Evolutionary conservation across 1,140 invertebrate species (phyloP), one percentile per base, ranked within the genome.

Genomic region (Popillia japonica): DNA sequence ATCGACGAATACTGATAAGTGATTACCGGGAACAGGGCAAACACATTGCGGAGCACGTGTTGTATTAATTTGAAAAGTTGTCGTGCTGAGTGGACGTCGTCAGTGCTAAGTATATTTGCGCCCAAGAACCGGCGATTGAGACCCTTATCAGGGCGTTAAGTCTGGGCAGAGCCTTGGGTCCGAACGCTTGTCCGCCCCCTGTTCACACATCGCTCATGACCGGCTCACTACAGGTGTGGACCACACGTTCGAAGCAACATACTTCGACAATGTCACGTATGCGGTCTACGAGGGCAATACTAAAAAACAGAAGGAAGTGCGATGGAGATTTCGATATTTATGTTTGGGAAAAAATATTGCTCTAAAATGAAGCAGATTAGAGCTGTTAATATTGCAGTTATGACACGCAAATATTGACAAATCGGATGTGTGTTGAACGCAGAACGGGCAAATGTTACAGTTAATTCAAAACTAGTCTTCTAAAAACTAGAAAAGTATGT

Each of bases 81-180:
- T 68, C 61, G 22, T 22, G 61, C 22, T 68, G 61, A 68, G 61
- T 68, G 61, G 61, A 68, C 61, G 61, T 22, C 61, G 61, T 68
- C 61, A 68, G 22, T 68, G 22, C 61, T 68, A 68, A 68, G 61
- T 68, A 68, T 68, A 68, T 68, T 68, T 68, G 61, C 61, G 20
- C 61, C 61, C 6, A 20, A 68, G 61, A 68, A 68, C 61, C 61
- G 61, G 72, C 72, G 72, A 74, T 41, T 41, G 40, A 44, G 72
- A 74, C 72, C 72, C 72, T 74, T 74, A 74, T 74, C 72, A 74
- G 40, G 34, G 72, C 72, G 72, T 74, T 74, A 74, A 74, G 41
- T 40, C 72, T 74, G 72, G 72, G 72, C 72, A 74, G 72, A 74
- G 34, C 72, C 61, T 68, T 68, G 61, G 72, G 72, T 42, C 34